phyloP scores from a whole-genome alignment of 2,888 invertebrate genomes.

The Zonitis immaculata region DNA sequence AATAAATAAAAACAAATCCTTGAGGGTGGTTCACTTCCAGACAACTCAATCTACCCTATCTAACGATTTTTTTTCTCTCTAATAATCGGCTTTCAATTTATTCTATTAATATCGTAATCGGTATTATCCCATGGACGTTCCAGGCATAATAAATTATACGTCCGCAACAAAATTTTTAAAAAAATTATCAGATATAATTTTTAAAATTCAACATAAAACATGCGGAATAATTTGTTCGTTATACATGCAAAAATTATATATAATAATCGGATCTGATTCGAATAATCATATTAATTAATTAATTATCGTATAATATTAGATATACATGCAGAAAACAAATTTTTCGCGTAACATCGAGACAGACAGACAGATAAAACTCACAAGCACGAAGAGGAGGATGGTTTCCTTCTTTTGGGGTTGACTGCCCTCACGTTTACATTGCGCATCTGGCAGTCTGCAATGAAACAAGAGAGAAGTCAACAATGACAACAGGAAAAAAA shows the following conservation, averaged over 20 bases:
- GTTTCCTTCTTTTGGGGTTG: constrained; percentile 64
- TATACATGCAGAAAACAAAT: constrained; percentile 16
- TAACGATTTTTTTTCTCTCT: constrained; percentile 10
- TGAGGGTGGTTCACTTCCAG: constrained; percentile 3
- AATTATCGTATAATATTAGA: constrained; percentile 9
- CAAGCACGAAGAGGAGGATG: constrained; percentile 64
- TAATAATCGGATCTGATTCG: neutral
- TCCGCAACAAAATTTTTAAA: constrained; percentile 2
- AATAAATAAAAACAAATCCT: too few species aligned
- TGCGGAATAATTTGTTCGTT: constrained; percentile 8
- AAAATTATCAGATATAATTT: too few species aligned
- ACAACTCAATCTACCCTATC: constrained; percentile 21
- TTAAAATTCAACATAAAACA: constrained; percentile 13
- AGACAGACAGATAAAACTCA: constrained; percentile 55
- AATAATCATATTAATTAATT: too few species aligned
- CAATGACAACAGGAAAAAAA: constrained; percentile 33
- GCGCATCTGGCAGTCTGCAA: constrained; percentile 73
- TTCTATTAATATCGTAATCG: constrained; percentile 4
- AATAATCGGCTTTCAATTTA: neutral
- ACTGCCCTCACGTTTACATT: constrained; percentile 70
- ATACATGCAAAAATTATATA: constrained; percentile 13
- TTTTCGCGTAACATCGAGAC: constrained; percentile 38
- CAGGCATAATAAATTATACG: constrained; percentile 12
- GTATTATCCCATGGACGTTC: constrained; percentile 19
- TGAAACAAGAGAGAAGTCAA: constrained; percentile 61